These are phyloP conservation scores for Phataginus tetradactyla DNA, from an alignment of 2,797 vertebrate species.

Conservation along the genomic window DNA sequence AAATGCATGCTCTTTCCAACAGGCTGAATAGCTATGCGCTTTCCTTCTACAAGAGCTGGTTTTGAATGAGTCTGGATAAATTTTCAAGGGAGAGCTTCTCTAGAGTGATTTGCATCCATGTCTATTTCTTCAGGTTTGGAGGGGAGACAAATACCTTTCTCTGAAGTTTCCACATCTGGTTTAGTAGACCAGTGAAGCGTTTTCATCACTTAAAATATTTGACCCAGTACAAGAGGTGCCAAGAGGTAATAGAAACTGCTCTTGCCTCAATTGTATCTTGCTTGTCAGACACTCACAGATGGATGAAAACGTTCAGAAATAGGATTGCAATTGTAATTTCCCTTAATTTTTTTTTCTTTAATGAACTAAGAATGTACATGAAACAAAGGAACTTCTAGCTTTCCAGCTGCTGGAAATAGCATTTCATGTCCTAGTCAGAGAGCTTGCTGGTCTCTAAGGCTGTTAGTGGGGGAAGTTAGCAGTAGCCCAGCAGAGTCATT, in stretches of 20 bases:
- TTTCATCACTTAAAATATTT: slow-evolving; percentile 51
- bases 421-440: slow-evolving; percentile 31
- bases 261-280: neutral
- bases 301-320: slow-evolving; percentile 61
- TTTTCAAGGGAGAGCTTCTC: neutral
- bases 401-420: neutral
- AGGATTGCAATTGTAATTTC: neutral
- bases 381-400: slow-evolving; percentile 36
- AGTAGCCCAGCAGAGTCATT: neutral
- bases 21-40: neutral
- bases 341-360: slow-evolving; percentile 45
- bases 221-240: slow-evolving; percentile 35
- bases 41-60: neutral
- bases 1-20: neutral
- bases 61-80: neutral
- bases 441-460: slow-evolving; percentile 23
- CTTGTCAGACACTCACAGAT: slow-evolving; percentile 57
- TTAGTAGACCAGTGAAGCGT: neutral
- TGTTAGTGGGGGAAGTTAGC: neutral
- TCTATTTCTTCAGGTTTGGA: neutral
- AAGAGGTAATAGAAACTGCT: slow-evolving; percentile 9
- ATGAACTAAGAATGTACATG: slow-evolving; percentile 35
- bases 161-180: neutral
- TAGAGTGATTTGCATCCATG: neutral
- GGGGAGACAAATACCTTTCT: neutral